A percentile compares a stretch with the other conserved stretches of the same genome.
Conservation (phyloP, 2,888 invertebrate genomes). For the Leptopilina syphax region DNA sequence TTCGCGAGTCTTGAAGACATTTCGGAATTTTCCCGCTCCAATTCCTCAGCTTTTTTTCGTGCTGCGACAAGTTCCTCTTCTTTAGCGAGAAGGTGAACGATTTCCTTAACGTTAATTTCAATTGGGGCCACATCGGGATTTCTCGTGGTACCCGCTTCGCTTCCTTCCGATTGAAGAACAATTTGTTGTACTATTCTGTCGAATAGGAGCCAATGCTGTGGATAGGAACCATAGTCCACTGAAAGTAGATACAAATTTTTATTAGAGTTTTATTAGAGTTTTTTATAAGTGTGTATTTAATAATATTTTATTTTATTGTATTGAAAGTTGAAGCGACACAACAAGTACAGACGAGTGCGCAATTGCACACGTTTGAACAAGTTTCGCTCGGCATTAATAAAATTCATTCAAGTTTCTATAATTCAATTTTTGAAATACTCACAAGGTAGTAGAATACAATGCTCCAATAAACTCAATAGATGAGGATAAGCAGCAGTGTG, state of each 20-base stretch:
- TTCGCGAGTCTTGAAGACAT: conserved; percentile 91
- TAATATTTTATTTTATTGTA: too few relatives aligned
- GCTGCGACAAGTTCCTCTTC: conserved; percentile 95
- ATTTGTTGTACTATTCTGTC: conserved; percentile 97
- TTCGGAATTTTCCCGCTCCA: conserved; percentile 93
- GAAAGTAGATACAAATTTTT: conserved; percentile 58
- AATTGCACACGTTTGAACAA: too few relatives aligned
- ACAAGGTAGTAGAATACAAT: conserved; percentile 90
- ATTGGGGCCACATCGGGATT: conserved; percentile 92
- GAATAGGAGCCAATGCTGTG: conserved; percentile 95
- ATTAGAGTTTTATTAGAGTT: too few relatives aligned
- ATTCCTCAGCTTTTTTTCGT: conserved; percentile 89
- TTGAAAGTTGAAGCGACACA: too few relatives aligned
- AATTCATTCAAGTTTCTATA: too few relatives aligned
- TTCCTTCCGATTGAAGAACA: conserved; percentile 87
- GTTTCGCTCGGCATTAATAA: too few relatives aligned
- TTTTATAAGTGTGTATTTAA: too few relatives aligned
- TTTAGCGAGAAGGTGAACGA: conserved; percentile 93
- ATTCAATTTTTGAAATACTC: conserved; percentile 69
- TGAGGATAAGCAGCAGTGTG: conserved; percentile 96
- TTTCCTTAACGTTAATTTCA: conserved; percentile 93
- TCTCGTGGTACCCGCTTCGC: conserved; percentile 75
- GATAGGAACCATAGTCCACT: conserved; percentile 92
- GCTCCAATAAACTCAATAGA: conserved; percentile 92
- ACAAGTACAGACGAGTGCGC: too few relatives aligned